Percentiles rank a stretch among this genome's conserved stretches.
These are phyloP conservation scores for Rattus rattus DNA, from an alignment of 2,113 vertebrate genomes.

Conservation along the genomic window DNA sequence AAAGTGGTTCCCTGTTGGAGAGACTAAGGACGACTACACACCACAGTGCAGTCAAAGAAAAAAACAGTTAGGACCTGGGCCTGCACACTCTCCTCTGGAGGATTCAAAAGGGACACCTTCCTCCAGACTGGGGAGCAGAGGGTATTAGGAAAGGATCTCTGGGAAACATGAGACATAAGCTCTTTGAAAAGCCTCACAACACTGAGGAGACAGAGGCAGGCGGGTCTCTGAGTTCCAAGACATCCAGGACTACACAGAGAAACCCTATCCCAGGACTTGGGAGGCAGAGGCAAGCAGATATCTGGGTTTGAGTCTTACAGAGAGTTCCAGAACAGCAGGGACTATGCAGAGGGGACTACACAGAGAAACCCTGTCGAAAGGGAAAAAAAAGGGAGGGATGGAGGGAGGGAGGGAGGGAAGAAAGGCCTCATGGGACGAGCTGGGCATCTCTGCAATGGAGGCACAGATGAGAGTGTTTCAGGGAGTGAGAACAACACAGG, in stretches of 20 bases:
- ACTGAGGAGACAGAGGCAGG: neutral
- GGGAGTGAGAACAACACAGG: neutral
- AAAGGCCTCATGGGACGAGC: neutral
- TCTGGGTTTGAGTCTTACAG: too few species aligned
- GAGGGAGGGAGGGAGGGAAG: neutral
- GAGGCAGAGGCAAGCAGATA: too few species aligned
- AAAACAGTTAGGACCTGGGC: neutral
- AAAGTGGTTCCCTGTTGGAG: neutral
- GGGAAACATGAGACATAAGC: neutral
- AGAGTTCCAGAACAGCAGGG: too few species aligned
- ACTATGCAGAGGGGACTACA: too few species aligned
- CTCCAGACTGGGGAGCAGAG: neutral
- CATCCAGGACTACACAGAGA: neutral
- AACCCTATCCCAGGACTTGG: neutral
- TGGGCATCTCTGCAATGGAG: neutral
- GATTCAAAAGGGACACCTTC: neutral
- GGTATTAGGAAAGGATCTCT: neutral
- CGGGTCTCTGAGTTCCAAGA: neutral
- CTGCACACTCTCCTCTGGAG: neutral
- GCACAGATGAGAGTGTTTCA: neutral
- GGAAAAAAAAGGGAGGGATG: too few species aligned
- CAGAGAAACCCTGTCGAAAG: too few species aligned
- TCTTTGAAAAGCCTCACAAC: neutral
- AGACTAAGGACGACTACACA: neutral
- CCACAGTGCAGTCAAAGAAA: neutral